These are phyloP conservation scores for Rhinella marina DNA, from an alignment of 2,797 vertebrate species.

Conservation along the genomic window DNA sequence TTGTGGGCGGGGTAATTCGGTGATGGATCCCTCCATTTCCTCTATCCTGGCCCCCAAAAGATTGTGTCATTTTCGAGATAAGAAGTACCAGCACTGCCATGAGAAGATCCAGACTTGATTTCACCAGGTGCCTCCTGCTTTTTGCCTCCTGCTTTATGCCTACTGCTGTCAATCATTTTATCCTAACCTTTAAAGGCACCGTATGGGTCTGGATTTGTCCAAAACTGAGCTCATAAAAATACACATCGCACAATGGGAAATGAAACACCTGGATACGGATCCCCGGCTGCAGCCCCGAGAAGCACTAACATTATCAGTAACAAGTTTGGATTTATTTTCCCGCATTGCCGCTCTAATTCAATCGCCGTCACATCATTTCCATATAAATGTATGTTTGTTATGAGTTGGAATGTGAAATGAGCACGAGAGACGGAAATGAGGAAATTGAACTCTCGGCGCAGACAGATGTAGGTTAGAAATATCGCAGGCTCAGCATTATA, in stretches of 20 bases:
- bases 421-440: not conserved
- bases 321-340: conserved; percentile 40
- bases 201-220: not conserved
- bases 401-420: conserved; percentile 35
- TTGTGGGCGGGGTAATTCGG: too few species aligned
- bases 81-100: too few species aligned
- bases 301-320: conserved; percentile 45
- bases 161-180: too few species aligned
- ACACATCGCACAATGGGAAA: not conserved
- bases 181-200: not conserved
- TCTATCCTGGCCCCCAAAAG: too few species aligned
- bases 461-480: conserved; percentile 14
- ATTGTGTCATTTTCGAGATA: too few species aligned
- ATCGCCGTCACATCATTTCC: conserved; percentile 35
- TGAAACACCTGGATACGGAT: not conserved
- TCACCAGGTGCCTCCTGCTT: too few species aligned
- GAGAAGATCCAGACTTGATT: too few species aligned
- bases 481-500: conserved; percentile 14
- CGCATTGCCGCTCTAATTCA: conserved; percentile 32
- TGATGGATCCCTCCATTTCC: too few species aligned
- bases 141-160: not conserved
- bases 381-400: conserved; percentile 45
- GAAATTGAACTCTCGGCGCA: not conserved
- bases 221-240: not conserved
- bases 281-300: not conserved